Evolutionary conservation across 2,888 invertebrate species (phyloP).

Genomic region (Drosophila bunnanda): DNA sequence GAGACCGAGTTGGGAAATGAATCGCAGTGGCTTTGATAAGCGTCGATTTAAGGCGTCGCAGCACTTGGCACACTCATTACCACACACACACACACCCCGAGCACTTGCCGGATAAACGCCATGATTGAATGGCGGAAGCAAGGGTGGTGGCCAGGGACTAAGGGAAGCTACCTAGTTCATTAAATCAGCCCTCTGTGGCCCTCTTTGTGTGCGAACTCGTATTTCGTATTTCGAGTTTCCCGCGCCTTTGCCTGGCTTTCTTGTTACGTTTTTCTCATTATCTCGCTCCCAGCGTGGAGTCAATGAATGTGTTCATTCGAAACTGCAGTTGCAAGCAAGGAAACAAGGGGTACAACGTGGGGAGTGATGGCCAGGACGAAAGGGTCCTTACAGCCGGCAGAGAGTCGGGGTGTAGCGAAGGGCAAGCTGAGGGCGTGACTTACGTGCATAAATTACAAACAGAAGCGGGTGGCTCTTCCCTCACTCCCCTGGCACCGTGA

Average conservation of each 20-base stretch:
- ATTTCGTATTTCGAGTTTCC: conserved; percentile 40
- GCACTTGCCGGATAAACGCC: conserved; percentile 52
- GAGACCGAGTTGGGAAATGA: conserved; percentile 13
- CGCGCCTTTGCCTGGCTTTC: conserved; percentile 33
- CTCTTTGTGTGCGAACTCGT: conserved; percentile 30
- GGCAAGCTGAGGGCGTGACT: conserved; percentile 44
- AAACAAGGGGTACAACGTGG: not conserved
- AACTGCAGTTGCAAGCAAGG: conserved; percentile 26
- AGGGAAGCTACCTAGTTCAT: conserved; percentile 54
- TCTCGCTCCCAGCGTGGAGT: conserved; percentile 38
- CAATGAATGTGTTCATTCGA: conserved; percentile 44
- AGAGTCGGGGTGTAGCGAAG: not conserved
- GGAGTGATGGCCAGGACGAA: not conserved
- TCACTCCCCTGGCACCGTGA: not conserved
- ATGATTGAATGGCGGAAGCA: conserved; percentile 61
- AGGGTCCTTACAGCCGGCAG: not conserved
- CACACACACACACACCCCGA: conserved; percentile 15
- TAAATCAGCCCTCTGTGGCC: conserved; percentile 53
- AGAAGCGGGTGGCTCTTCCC: conserved; percentile 29
- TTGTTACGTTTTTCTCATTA: conserved; percentile 69
- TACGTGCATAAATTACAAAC: conserved; percentile 66
- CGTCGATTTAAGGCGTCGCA: conserved; percentile 54
- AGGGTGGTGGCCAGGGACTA: not conserved
- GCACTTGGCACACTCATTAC: conserved; percentile 52
- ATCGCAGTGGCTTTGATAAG: conserved; percentile 56